Percentiles rank a stretch among this genome's conserved stretches.
phyloP scores from a whole-genome alignment of 2,888 invertebrate genomes.

The Sinohyriopsis cumingii region DNA sequence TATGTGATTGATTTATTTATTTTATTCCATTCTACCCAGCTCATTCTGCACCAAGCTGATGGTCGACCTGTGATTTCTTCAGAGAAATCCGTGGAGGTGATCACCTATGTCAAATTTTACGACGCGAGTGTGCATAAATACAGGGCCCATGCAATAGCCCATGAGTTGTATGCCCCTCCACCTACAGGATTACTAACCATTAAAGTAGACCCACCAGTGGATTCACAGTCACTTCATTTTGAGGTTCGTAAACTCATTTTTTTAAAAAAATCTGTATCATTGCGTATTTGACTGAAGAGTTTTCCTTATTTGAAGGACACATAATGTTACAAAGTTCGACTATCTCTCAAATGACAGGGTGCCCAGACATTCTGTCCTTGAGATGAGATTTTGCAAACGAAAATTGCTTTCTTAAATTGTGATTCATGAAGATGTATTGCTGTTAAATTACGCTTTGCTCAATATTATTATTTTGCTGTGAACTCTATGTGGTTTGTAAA shows the following conservation, averaged over 20 bases:
- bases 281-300: too few relatives aligned
- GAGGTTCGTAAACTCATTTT: conserved; percentile 1
- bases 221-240: conserved; percentile 15
- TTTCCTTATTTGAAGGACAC: too few relatives aligned
- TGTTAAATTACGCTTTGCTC: too few relatives aligned
- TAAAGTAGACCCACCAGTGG: conserved; percentile 9
- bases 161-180: conserved; percentile 12
- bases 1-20: background rate
- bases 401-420: too few relatives aligned
- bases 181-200: conserved; percentile 8
- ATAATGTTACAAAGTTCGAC: too few relatives aligned
- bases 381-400: too few relatives aligned
- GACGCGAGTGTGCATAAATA: conserved; percentile 11
- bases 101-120: conserved; percentile 14
- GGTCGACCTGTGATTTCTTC: conserved; percentile 18
- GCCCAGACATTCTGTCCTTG: too few relatives aligned
- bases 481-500: too few relatives aligned
- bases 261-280: too few relatives aligned
- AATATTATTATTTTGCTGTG: too few relatives aligned
- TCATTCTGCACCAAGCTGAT: conserved; percentile 14
- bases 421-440: too few relatives aligned
- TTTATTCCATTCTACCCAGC: background rate
- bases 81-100: conserved; percentile 3
- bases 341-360: too few relatives aligned
- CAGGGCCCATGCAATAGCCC: conserved; percentile 11